These are phyloP conservation scores for Atractosteus spatula DNA, from an alignment of 2,113 vertebrate genomes.

Conservation along the genomic window DNA sequence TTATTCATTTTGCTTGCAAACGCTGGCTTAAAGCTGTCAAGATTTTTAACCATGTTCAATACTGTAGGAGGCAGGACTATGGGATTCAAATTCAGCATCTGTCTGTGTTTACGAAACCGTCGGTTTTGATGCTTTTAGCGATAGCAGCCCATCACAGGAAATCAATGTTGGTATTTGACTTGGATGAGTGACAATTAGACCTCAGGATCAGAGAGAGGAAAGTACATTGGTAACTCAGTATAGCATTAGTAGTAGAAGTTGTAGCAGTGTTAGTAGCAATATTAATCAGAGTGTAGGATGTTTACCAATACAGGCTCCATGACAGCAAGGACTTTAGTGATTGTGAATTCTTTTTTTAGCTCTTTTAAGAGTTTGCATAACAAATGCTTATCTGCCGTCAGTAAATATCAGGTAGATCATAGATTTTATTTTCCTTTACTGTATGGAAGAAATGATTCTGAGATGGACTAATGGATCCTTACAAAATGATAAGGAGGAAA, in stretches of 20 bases:
- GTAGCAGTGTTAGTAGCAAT: constrained; percentile 4
- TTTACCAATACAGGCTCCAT: background rate
- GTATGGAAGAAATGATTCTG: constrained; percentile 45
- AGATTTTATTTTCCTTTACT: constrained; percentile 50
- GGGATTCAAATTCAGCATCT: background rate
- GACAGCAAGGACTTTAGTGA: background rate
- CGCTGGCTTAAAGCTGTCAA: too few relatives aligned
- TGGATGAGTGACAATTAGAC: background rate
- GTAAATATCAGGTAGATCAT: background rate
- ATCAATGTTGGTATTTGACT: background rate
- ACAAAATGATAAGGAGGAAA: constrained; percentile 48
- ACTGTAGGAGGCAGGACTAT: background rate
- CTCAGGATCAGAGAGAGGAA: constrained; percentile 1
- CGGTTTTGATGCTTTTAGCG: background rate
- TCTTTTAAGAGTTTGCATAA: background rate
- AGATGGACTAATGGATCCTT: constrained; percentile 53
- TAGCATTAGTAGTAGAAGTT: constrained; percentile 5
- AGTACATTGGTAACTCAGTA: background rate
- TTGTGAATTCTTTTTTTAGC: background rate
- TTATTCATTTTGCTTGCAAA: too few relatives aligned
- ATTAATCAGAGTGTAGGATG: constrained; percentile 1
- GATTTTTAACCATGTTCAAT: too few relatives aligned
- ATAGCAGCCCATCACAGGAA: background rate
- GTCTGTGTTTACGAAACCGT: background rate
- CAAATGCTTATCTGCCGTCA: background rate